phyloP scores from a whole-genome alignment of 1,140 invertebrate genomes.

The Cylas formicarius region DNA sequence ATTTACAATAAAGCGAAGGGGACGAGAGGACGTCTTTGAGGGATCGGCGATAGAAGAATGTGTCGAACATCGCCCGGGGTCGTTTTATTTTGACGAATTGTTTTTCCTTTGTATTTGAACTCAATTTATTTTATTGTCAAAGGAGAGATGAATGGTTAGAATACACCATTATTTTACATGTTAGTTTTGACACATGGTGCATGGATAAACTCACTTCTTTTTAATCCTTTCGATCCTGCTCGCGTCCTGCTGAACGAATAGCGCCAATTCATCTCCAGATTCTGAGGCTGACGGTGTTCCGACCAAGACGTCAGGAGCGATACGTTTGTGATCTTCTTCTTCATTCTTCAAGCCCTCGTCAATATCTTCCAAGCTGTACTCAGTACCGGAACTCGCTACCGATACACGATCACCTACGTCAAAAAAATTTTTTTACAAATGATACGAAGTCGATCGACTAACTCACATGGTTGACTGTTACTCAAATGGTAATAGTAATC shows the following conservation, averaged over 20 bases:
- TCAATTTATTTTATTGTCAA: too few species aligned
- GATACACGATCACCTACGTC: constrained; percentile 47
- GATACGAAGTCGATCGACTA: too few species aligned
- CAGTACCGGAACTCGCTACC: constrained; percentile 45
- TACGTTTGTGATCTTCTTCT: constrained; percentile 43
- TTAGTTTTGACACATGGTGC: neutral
- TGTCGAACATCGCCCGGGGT: too few species aligned
- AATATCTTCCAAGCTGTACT: constrained; percentile 61
- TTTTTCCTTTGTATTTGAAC: too few species aligned
- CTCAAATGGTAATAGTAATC: constrained; percentile 55
- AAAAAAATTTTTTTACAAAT: too few species aligned
- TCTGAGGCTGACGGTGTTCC: constrained; percentile 53
- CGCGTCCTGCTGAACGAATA: constrained; percentile 77
- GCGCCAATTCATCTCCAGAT: constrained; percentile 64
- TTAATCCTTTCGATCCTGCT: constrained; percentile 71
- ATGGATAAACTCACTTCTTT: constrained; percentile 59
- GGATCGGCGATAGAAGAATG: too few species aligned
- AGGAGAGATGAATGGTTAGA: too few species aligned
- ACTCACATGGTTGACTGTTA: constrained; percentile 39
- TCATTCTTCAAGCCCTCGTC: constrained; percentile 50
- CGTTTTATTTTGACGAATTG: too few species aligned
- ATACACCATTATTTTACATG: neutral
- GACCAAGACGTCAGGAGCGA: constrained; percentile 66
- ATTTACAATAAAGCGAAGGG: too few species aligned
- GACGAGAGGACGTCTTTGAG: too few species aligned